Conservation (phyloP, 2,888 invertebrate genomes). For the Temnothorax unifasciatus region DNA sequence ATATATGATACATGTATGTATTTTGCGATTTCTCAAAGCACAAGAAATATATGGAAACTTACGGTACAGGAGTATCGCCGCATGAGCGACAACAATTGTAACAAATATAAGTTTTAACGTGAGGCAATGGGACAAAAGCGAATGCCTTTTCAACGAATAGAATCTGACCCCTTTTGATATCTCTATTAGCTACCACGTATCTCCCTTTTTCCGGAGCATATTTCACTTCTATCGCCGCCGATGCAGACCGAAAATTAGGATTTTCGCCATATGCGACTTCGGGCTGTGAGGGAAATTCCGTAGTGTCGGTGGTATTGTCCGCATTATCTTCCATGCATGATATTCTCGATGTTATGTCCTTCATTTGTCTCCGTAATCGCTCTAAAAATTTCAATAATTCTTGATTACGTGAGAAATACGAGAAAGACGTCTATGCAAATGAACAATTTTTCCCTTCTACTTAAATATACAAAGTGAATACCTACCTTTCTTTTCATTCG, state of each 20-base stretch:
- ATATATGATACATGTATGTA: background rate
- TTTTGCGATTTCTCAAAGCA: background rate
- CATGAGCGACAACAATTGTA: constrained; percentile 91
- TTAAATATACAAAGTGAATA: constrained; percentile 10
- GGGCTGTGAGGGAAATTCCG: constrained; percentile 81
- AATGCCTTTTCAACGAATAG: constrained; percentile 94
- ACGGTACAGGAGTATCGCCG: constrained; percentile 89
- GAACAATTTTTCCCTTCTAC: background rate
- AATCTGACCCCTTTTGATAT: constrained; percentile 90
- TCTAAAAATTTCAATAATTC: constrained; percentile 69
- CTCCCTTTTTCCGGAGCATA: constrained; percentile 89
- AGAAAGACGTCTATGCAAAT: background rate
- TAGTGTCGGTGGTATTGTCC: constrained; percentile 72
- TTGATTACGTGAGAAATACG: constrained; percentile 14
- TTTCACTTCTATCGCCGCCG: constrained; percentile 87
- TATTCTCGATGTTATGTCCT: constrained; percentile 72
- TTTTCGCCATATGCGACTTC: constrained; percentile 87
- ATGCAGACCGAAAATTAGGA: constrained; percentile 87
- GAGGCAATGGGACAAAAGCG: constrained; percentile 90
- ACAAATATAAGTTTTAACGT: constrained; percentile 88
- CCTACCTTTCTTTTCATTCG: constrained; percentile 31
- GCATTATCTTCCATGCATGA: constrained; percentile 50
- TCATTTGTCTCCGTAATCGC: constrained; percentile 79
- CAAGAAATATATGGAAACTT: constrained; percentile 85
- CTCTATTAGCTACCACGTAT: constrained; percentile 89